Percentiles rank a stretch among this genome's conserved stretches.
phyloP scores from a whole-genome alignment of 2,888 invertebrate genomes.

The Mesodorylaimus sp. region DNA sequence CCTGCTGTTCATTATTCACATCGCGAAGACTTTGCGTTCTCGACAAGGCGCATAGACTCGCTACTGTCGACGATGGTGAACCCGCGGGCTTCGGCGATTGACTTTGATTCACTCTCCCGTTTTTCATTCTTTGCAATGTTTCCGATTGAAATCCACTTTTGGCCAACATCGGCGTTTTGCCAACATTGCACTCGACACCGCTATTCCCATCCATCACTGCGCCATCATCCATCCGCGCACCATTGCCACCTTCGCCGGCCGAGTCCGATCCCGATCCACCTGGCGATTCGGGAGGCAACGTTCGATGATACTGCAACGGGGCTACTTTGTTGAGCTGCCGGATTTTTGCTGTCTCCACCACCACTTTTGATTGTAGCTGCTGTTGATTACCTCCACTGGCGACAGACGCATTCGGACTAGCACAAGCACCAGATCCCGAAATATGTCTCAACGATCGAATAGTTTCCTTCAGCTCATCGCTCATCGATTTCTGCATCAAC shows the following conservation, averaged over 20 bases:
- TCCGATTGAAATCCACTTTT: not conserved
- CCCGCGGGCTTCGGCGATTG: too few relatives aligned
- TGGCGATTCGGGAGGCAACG: too few relatives aligned
- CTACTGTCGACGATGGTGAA: too few relatives aligned
- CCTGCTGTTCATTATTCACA: too few relatives aligned
- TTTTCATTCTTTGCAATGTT: not conserved
- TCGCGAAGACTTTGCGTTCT: not conserved
- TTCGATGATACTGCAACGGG: conserved; percentile 24
- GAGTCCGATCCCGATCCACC: too few relatives aligned
- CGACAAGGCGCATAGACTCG: not conserved
- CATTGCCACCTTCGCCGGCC: not conserved
- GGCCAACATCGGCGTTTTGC: not conserved
- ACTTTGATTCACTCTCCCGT: not conserved
- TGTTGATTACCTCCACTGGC: not conserved
- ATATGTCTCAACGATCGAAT: not conserved
- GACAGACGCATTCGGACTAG: too few relatives aligned
- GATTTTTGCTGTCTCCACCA: conserved; percentile 18
- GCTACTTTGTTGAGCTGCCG: conserved; percentile 25
- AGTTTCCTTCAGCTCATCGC: conserved; percentile 5
- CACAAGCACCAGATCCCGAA: too few relatives aligned
- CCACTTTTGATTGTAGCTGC: not conserved
- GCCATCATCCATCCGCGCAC: not conserved
- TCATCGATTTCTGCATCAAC: not conserved
- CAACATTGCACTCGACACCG: not conserved
- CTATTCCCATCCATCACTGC: not conserved